Evolutionary conservation across 2,888 invertebrate genomes (phyloP).

Genomic region (Argyra leucocephala): DNA sequence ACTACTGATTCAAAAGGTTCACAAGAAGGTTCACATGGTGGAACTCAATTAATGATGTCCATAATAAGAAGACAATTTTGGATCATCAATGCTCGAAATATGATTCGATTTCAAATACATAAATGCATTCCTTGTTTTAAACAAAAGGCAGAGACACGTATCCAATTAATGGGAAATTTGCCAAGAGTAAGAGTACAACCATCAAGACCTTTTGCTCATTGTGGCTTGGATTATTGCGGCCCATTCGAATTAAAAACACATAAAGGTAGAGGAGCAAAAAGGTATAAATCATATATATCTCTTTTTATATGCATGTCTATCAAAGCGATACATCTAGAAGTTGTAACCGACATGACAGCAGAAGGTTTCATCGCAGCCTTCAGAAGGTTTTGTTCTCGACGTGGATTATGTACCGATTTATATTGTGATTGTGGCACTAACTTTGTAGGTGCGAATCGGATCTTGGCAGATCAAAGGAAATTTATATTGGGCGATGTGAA

Average conservation of each 20-base stretch:
- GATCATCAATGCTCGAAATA: neutral
- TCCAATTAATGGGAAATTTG: neutral
- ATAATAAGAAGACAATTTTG: neutral
- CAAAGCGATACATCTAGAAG: constrained; percentile 4
- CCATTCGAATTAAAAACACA: constrained; percentile 18
- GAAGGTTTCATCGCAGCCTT: constrained; percentile 25
- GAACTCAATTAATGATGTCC: neutral
- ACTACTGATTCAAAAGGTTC: too few species aligned
- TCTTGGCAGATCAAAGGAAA: constrained; percentile 18
- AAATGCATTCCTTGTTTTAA: neutral
- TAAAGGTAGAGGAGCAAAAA: constrained; percentile 18
- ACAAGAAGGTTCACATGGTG: neutral
- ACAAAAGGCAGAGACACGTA: neutral
- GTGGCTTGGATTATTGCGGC: constrained; percentile 21
- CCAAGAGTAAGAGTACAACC: too few species aligned
- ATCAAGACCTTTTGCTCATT: constrained; percentile 14
- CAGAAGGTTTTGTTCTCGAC: constrained; percentile 24
- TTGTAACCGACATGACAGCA: constrained; percentile 11
- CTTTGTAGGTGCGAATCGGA: constrained; percentile 26
- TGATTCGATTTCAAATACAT: neutral
- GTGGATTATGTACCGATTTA: constrained; percentile 23
- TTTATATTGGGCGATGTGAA: neutral
- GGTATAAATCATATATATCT: constrained; percentile 23
- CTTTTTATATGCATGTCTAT: constrained; percentile 23
- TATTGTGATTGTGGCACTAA: constrained; percentile 29